phyloP scores from a whole-genome alignment of 2,113 vertebrate species.

The Rhodinocichla rosea region DNA sequence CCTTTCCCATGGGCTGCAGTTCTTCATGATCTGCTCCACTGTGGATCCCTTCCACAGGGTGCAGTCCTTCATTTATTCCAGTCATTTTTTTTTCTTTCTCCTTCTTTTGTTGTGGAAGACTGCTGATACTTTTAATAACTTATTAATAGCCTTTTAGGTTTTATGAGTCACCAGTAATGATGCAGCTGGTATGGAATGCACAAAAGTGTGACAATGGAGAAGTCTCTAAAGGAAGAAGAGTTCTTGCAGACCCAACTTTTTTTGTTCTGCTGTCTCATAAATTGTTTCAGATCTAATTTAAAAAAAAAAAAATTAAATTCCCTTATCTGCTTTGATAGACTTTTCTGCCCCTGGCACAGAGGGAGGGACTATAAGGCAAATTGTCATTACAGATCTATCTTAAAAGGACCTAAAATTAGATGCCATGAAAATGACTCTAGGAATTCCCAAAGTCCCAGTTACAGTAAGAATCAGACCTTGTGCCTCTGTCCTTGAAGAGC shows the following conservation, averaged over 20 bases:
- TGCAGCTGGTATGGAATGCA: background rate
- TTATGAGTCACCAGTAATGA: background rate
- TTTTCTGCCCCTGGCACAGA: background rate
- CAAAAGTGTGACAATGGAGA: background rate
- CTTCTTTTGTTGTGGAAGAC: background rate
- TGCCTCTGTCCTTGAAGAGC: background rate
- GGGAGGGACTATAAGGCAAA: background rate
- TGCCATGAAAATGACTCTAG: background rate
- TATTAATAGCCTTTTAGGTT: background rate
- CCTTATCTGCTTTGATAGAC: background rate
- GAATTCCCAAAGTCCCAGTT: background rate
- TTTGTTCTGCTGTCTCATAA: background rate
- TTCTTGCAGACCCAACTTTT: background rate
- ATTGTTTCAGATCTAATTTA: background rate
- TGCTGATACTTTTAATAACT: background rate
- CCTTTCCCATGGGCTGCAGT: background rate
- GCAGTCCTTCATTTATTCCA: background rate
- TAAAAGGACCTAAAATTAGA: background rate
- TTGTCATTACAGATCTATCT: background rate
- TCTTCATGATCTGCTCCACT: background rate
- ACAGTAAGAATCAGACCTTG: background rate
- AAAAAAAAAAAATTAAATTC: background rate
- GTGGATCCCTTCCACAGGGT: background rate
- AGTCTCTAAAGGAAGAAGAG: background rate
- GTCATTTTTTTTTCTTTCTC: background rate